Conservation (phyloP, 2,797 vertebrate species). For the Alca torda region DNA sequence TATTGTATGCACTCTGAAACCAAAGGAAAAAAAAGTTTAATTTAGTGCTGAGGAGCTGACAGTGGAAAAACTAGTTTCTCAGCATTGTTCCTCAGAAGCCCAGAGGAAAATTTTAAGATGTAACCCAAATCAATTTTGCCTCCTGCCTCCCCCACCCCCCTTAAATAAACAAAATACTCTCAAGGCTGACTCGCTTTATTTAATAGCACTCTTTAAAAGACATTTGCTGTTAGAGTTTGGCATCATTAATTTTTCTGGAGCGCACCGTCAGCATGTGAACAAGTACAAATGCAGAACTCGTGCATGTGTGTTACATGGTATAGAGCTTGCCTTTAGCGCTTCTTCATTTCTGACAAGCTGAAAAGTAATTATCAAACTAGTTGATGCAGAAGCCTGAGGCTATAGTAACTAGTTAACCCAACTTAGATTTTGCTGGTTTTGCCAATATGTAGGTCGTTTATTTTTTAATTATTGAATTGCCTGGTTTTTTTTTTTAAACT, state of each 20-base stretch:
- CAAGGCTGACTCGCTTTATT: not conserved
- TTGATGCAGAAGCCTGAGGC: not conserved
- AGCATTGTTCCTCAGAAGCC: not conserved
- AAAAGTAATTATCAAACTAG: slow-evolving; percentile 37
- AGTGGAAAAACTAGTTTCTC: not conserved
- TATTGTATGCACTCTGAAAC: not conserved
- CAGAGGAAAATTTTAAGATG: not conserved
- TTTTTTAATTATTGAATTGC: not conserved
- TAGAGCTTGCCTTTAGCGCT: not conserved
- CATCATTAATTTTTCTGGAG: not conserved
- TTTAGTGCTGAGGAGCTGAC: not conserved
- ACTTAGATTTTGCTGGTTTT: slow-evolving; percentile 14
- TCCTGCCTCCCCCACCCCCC: not conserved
- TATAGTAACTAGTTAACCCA: slow-evolving; percentile 19
- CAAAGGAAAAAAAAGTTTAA: not conserved
- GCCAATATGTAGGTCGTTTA: not conserved
- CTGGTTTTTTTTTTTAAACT: not conserved
- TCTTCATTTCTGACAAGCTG: not conserved
- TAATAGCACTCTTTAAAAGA: not conserved
- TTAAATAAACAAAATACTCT: not conserved
- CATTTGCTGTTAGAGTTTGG: not conserved
- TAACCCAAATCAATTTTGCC: not conserved
- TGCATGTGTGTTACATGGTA: not conserved
- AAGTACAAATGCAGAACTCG: not conserved
- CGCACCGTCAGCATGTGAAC: not conserved